Evolutionary conservation across 2,888 invertebrate genomes (phyloP).

Genomic region (Eupithecia insigniata): DNA sequence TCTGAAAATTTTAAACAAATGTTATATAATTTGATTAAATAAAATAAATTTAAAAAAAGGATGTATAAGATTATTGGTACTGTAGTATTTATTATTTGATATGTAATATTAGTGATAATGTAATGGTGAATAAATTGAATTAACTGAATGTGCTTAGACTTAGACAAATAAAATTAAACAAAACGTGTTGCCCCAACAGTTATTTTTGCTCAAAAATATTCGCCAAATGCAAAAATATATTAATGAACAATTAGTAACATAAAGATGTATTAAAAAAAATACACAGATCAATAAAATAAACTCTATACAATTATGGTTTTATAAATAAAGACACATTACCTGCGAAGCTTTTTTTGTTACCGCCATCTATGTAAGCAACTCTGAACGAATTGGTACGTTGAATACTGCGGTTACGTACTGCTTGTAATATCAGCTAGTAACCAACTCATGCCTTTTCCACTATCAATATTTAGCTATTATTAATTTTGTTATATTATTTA

Average conservation of each 20-base stretch:
- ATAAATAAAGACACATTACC: neutral
- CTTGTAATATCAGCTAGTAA: neutral
- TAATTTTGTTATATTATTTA: neutral
- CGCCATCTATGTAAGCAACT: slow-evolving; percentile 1
- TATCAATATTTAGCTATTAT: neutral
- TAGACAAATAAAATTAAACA: neutral
- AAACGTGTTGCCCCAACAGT: neutral
- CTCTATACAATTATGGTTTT: neutral
- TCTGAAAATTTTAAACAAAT: neutral
- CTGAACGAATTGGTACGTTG: neutral
- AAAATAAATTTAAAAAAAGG: too few relatives aligned
- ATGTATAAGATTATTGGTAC: too few relatives aligned
- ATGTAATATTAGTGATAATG: too few relatives aligned
- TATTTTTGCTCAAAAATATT: neutral
- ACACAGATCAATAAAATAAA: neutral
- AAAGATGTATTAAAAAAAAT: neutral
- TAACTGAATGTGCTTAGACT: too few relatives aligned
- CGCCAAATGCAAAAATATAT: neutral
- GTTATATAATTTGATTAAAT: too few relatives aligned
- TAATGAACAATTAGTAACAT: neutral
- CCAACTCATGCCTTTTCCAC: neutral
- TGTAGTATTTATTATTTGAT: too few relatives aligned
- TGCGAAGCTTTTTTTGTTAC: neutral
- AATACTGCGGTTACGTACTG: neutral
- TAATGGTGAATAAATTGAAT: too few relatives aligned